phyloP scores from a whole-genome alignment of 2,888 invertebrate species.

The Dioctria linearis region DNA sequence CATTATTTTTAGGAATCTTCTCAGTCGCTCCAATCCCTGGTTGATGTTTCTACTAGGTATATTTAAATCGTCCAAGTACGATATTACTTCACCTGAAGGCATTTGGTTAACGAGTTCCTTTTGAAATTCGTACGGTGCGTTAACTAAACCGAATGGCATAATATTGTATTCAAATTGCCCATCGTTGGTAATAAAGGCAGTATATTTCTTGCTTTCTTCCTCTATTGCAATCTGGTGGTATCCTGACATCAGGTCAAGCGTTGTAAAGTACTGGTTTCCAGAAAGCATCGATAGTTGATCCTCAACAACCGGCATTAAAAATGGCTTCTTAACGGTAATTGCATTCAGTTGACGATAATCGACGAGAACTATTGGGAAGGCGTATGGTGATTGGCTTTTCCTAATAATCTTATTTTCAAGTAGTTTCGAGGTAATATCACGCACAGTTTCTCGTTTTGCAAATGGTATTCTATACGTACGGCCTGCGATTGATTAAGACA shows the following conservation, averaged over 20 bases:
- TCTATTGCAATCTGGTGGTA: conserved; percentile 8
- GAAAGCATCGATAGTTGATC: neutral
- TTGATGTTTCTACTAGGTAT: conserved; percentile 55
- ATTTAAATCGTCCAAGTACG: conserved; percentile 58
- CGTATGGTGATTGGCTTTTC: neutral
- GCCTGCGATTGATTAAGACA: neutral
- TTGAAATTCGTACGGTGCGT: conserved; percentile 31
- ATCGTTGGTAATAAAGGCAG: neutral
- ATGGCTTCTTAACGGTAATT: neutral
- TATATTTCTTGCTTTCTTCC: neutral
- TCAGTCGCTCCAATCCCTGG: conserved; percentile 34
- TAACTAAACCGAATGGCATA: conserved; percentile 41
- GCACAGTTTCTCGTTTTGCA: neutral
- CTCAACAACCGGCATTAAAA: conserved; percentile 5
- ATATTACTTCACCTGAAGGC: conserved; percentile 5
- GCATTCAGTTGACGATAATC: neutral
- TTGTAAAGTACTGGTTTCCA: conserved; percentile 4
- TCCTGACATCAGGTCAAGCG: too few species aligned
- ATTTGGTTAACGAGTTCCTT: neutral
- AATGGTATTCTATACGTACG: neutral
- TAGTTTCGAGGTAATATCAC: neutral
- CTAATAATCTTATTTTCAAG: neutral
- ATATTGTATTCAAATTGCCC: conserved; percentile 33
- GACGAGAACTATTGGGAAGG: neutral
- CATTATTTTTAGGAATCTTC: conserved; percentile 54